Evolutionary conservation across 2,888 invertebrate species (phyloP), one percentile per base, ranked within the genome.

Genomic region (Spilosoma lubricipeda): DNA sequence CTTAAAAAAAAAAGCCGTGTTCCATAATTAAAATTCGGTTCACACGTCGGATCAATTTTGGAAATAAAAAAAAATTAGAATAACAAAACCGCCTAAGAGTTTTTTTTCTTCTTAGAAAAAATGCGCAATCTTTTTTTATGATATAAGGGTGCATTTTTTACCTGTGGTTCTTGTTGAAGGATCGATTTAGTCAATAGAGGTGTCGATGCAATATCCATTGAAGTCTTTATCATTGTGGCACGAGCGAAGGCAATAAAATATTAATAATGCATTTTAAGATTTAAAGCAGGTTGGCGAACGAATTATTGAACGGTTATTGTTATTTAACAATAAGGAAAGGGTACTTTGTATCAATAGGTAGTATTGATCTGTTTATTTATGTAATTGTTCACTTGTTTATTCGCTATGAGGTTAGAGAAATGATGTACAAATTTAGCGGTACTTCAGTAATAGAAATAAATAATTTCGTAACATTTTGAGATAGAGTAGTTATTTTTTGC

Each of bases 21-120:
- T 77, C 77, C 82, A 79, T 76, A 84, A 84, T 88, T 87, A 81
- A 82, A 84, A 89, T 88, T 88, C 89, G 79, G 89, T 90, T 90
- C 91, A 87, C 90, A 90, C 87, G 85, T 83, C 77, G 85, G 85
- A 85, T 90, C 82, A 86, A 86, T 80, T 82, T 82, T 83, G 71
- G 74, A 36, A 33, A 71, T 76, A 78, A 83, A 82, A 84, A 59
- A 83, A 85, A 85, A 82, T 81, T 80, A 64, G 77, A 82, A 82
- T 82, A 83, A 85, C 84, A 90, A 88, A 85, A 87, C 88, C 73
- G 63, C 56, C 70, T 76, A 78, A 83, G 85, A 88, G 86, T 71
- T 82, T 87, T 81, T n/a, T 83, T 78, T 78, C 66, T n/a, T 71
- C 11, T 64, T 30, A 77, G 75, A 76, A 83, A 82, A 79, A 85